Percentiles rank a stretch among this genome's conserved stretches.
Conservation (phyloP, 1,140 invertebrate species). For the Doryteuthis pealeii region DNA sequence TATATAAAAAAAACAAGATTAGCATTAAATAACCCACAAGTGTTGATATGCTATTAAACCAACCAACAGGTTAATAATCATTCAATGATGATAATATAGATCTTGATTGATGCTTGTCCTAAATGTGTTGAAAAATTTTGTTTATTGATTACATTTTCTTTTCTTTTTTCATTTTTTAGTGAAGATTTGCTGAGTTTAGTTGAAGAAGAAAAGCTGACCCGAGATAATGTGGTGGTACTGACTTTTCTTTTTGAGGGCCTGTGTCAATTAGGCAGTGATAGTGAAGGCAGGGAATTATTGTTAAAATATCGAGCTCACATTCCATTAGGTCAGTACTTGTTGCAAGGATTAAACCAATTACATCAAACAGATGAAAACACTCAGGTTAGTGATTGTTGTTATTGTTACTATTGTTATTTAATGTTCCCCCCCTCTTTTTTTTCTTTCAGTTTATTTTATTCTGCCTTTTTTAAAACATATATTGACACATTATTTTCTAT, state of each 20-base stretch:
- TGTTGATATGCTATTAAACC: too few species aligned
- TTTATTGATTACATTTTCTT: too few species aligned
- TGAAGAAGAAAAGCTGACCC: neutral
- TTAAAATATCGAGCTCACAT: neutral
- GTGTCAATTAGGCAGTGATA: neutral
- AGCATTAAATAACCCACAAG: too few species aligned
- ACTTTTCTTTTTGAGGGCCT: neutral
- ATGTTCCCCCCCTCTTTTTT: neutral
- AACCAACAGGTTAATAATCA: too few species aligned
- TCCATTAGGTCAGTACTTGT: neutral
- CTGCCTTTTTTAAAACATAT: too few species aligned
- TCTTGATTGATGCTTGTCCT: too few species aligned
- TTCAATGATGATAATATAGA: too few species aligned
- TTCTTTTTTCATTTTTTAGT: neutral
- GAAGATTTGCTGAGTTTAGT: neutral
- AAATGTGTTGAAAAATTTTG: too few species aligned
- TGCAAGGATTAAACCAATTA: neutral
- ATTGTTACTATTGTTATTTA: neutral
- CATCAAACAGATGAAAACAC: neutral
- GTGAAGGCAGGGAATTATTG: neutral
- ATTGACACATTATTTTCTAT: too few species aligned
- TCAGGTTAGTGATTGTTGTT: neutral
- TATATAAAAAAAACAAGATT: too few species aligned
- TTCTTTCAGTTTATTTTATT: too few species aligned
- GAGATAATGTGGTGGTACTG: neutral